These are phyloP conservation scores for Cyrtorhinus lividipennis DNA, from an alignment of 1,140 invertebrate genomes.

Conservation along the genomic window DNA sequence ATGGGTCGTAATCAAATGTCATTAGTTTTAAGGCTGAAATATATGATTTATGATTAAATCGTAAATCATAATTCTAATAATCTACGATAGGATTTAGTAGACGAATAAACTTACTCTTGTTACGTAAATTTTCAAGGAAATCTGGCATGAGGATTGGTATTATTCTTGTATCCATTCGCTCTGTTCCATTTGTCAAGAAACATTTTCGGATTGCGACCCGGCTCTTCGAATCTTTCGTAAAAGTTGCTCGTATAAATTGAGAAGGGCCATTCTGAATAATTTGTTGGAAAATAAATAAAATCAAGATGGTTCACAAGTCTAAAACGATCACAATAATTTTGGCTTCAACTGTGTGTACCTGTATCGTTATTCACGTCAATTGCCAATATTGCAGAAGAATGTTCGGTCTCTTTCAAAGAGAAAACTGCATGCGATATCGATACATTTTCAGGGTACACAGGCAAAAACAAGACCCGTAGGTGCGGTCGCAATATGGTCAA, in stretches of 20 bases:
- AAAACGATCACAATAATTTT: too few relatives aligned
- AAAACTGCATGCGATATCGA: background rate
- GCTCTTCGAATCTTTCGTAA: background rate
- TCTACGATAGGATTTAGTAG: too few relatives aligned
- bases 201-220: background rate
- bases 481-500: background rate
- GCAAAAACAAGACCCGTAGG: constrained; percentile 1
- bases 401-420: background rate
- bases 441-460: background rate
- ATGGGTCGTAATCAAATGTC: constrained; percentile 18
- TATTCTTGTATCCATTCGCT: background rate
- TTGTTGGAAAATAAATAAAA: too few relatives aligned
- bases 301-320: too few relatives aligned
- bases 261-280: constrained; percentile 4
- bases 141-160: background rate
- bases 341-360: too few relatives aligned
- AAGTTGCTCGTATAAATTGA: constrained; percentile 9
- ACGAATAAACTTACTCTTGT: constrained; percentile 1
- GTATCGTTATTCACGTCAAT: too few relatives aligned
- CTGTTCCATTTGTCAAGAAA: constrained; percentile 5
- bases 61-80: background rate
- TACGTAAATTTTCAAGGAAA: background rate
- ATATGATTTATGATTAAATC: too few relatives aligned
- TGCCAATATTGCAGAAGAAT: background rate
- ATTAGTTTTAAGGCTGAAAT: constrained; percentile 15